Evolutionary conservation across 1,140 invertebrate species (phyloP).

Genomic region (Mesaphorura yosii): DNA sequence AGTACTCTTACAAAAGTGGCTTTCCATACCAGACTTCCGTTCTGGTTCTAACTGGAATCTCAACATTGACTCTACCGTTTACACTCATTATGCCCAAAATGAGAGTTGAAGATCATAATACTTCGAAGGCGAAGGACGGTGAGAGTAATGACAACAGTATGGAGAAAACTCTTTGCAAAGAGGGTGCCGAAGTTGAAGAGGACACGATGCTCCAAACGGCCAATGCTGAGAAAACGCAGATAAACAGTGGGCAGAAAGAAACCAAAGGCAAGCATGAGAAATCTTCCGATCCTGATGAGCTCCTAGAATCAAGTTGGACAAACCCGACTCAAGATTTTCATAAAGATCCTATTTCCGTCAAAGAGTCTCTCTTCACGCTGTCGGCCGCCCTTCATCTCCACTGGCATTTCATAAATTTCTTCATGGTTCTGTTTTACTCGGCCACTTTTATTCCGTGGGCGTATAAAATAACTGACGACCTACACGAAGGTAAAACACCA

Average conservation of each 20-base stretch:
- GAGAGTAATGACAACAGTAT: neutral
- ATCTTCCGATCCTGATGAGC: too few species aligned
- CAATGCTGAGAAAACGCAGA: too few species aligned
- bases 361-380: too few species aligned
- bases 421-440: slow-evolving; percentile 22
- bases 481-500: slow-evolving; percentile 8
- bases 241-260: too few species aligned
- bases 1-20: slow-evolving; percentile 10
- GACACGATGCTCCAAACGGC: too few species aligned
- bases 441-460: slow-evolving; percentile 22
- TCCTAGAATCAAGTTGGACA: too few species aligned
- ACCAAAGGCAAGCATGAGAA: too few species aligned
- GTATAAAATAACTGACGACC: slow-evolving; percentile 11
- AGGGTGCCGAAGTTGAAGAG: too few species aligned
- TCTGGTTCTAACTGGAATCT: slow-evolving; percentile 3
- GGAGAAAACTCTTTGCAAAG: neutral
- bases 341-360: too few species aligned
- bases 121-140: neutral
- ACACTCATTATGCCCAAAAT: slow-evolving; percentile 23
- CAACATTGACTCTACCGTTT: slow-evolving; percentile 13
- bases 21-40: neutral
- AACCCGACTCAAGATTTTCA: too few species aligned
- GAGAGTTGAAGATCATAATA: slow-evolving; percentile 6
- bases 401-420: slow-evolving; percentile 27
- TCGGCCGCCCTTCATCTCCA: slow-evolving; percentile 16